Percentiles rank a stretch among this genome's conserved stretches.
These are phyloP conservation scores for Listronotus oregonensis DNA, from an alignment of 1,140 invertebrate species.

Conservation along the genomic window DNA sequence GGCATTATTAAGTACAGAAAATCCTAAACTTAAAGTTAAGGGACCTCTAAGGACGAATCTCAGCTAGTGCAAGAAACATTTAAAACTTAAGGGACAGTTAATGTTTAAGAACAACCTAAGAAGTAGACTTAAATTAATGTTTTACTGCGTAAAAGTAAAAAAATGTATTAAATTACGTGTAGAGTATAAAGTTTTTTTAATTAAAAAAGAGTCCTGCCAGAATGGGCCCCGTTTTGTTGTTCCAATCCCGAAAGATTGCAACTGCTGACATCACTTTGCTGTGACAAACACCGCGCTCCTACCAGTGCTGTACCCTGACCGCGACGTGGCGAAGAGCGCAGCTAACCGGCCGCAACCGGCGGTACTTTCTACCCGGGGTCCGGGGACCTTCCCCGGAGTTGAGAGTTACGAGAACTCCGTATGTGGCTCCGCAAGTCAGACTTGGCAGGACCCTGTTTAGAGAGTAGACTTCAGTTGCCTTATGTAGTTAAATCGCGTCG, in stretches of 20 bases:
- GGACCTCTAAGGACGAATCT: too few relatives aligned
- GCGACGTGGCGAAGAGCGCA: conserved; percentile 12
- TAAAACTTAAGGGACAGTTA: too few relatives aligned
- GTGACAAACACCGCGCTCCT: conserved; percentile 42
- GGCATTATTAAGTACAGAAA: too few relatives aligned
- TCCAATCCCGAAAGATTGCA: conserved; percentile 1
- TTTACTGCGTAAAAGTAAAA: too few relatives aligned
- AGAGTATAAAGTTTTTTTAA: too few relatives aligned
- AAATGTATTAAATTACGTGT: too few relatives aligned
- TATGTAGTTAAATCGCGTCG: too few relatives aligned
- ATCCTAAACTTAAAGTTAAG: too few relatives aligned
- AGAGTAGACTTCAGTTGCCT: too few relatives aligned
- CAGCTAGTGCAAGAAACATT: too few relatives aligned
- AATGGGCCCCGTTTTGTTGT: conserved; percentile 46
- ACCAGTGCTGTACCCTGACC: conserved; percentile 29
- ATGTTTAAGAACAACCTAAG: too few relatives aligned
- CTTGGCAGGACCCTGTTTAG: conserved; percentile 33
- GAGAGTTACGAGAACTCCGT: conserved; percentile 27
- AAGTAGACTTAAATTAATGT: too few relatives aligned
- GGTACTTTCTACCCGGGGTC: conserved; percentile 47
- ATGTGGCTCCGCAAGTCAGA: conserved; percentile 39
- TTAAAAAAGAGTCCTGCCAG: conserved; percentile 38
- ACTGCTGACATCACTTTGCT: conserved; percentile 43
- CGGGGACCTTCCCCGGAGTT: conserved; percentile 45
- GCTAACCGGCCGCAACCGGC: conserved; percentile 36